Base-by-base conservation (phyloP, 1,140 invertebrate species). In the Diorhabda carinulata region DNA sequence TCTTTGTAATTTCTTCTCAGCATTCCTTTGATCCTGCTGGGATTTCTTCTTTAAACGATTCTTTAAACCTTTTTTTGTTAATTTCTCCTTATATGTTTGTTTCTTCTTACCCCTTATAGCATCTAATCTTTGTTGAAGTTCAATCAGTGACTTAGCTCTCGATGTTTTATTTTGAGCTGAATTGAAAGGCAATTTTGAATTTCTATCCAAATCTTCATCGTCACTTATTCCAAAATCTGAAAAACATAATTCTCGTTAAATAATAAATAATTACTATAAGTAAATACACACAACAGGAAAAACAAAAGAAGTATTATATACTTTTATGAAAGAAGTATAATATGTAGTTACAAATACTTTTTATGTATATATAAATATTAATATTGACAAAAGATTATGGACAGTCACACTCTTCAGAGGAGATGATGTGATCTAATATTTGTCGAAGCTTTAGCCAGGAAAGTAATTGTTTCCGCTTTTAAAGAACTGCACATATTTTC, bases 61-160 rank as follows among this genome's bases (percentile, higher is more conserved):
- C 72, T 87, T 86, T 10, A 87, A 72, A 43, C 76, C 81, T 68
- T 85, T 86, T 68, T 86, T 87, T 2, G 82, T 47, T 60, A 86
- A 72, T 77, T 85, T 86, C n/a, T 86, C 82, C 70, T 83, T 83
- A 57, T 86, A 86, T 52, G 79, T 79, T 5, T 85, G 67, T 25
- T 81, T 82, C 72, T 83, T 85, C 42, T 81, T 79, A 44, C 81
- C 79, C 60, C 80, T 83, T 10, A 86, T 73, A 64, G 81, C 76
- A 43, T 84, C 75, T 3, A 86, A 70, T 63, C 80, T 80, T 9
- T 81, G 73, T 68, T 85, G 81, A 43, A 86, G 71, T 71, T 86
- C 84, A 64, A 81, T 77, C 57, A 84, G 81, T 40, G 81, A 83
- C 67, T 80, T 73, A 41, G 83, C 84, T 72, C 83, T 75, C 25